Base-by-base conservation (phyloP, 2,888 invertebrate species). In the Amphipoea lucens region DNA sequence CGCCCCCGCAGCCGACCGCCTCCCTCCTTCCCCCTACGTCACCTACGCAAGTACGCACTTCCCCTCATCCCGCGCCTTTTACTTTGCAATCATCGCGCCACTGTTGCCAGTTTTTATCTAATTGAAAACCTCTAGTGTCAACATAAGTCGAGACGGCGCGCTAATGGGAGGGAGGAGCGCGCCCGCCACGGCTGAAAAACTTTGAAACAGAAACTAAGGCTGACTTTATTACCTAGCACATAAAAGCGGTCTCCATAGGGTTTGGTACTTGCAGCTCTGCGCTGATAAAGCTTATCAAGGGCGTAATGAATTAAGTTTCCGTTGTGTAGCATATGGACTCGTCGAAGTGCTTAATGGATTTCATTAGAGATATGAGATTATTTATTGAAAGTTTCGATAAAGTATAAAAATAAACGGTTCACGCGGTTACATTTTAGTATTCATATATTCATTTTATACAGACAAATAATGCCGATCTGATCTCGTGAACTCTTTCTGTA, bases 291-390 rank as follows among this genome's bases (percentile, higher is more conserved):
- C 91, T 89, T 92, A 90, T 90, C 89, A 91, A 90, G 88, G 87
- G 90, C 88, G 88, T 83, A 89, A 87, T 89, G 87, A 94, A 94
- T 94, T 93, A 90, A 92, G 92, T 94, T 94, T 91, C n/a, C 48
- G 84, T 85, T 90, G 90, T 90, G 85, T 88, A 90, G 90, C 89
- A 91, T 91, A 91, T 91, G 88, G 84, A 89, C 85, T 89, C 85
- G 88, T 84, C 84, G 81, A 85, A 83, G 87, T 73, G 81, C 85
- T 88, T 94, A 94, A 86, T 83, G 83, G 76, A 86, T 83, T 83
- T 76, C 29, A 76, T 60, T 72, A 36, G 45, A 40, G 69, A 72
- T 54, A 65, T 17, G 42, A 54, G 69, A 66, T 73, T 70, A 73
- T 54, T 40, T 48, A 12, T 57, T 83, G 48, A 75, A 68, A 57